A percentile compares a stretch with the other conserved stretches of the same genome.
Conservation (phyloP, 2,113 vertebrate genomes). For the Egretta garzetta region DNA sequence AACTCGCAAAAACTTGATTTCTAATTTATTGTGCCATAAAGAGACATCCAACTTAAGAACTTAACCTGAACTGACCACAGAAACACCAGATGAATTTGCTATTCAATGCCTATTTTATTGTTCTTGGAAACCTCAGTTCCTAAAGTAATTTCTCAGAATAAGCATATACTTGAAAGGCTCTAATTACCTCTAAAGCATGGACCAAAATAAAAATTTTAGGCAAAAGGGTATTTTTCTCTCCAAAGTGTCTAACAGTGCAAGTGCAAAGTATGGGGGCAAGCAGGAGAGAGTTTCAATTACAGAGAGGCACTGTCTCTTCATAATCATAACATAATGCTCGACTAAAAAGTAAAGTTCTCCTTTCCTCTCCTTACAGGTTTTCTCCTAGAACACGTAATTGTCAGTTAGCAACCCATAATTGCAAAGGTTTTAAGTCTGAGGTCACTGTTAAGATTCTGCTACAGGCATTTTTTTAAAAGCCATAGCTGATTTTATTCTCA, state of each 20-base stretch:
- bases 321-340: neutral
- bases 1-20: neutral
- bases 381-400: slow-evolving; percentile 3
- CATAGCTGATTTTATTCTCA: neutral
- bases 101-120: neutral
- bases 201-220: neutral
- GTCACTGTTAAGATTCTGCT: slow-evolving; percentile 13
- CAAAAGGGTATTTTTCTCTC: neutral
- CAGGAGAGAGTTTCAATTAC: neutral
- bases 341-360: neutral
- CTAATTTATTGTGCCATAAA: neutral
- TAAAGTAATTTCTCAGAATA: neutral
- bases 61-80: neutral
- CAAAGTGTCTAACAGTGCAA: neutral
- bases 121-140: neutral
- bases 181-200: neutral
- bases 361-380: neutral
- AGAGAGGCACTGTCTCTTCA: neutral
- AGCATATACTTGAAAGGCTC: neutral
- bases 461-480: neutral
- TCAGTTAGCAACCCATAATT: neutral
- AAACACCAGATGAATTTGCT: neutral
- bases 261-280: neutral
- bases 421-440: slow-evolving; percentile 12
- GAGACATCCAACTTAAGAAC: neutral